Base-by-base conservation (phyloP, 1,140 invertebrate species). In the Neocloeon triangulifer region DNA sequence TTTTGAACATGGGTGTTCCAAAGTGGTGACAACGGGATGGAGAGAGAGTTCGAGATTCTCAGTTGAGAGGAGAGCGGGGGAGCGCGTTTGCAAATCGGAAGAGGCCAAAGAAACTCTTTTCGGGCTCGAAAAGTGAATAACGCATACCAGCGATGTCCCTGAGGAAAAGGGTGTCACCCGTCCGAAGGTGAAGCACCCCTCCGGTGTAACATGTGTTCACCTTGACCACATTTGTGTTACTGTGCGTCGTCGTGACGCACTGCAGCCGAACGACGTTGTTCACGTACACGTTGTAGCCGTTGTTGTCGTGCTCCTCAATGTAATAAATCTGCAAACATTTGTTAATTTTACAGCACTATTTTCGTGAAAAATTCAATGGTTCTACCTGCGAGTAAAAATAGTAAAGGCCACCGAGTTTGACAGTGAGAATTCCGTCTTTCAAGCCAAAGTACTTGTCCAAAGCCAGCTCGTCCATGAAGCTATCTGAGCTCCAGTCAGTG, bases 81-180 rank as follows among this genome's bases (percentile, higher is more conserved):
- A 9, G 10, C 2, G 56, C 49, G 35, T 69, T 64, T n/a, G 62
- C 61, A n/a, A 77, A 49, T 53, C 74, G 76, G 21, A 77, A 59
- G 5, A 77, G 58, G 19, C 76, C 76, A 43, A 79, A 78, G 54
- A 77, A 80, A 40, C 74, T 79, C 46, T 78, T 77, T 29, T 67
- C 66, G 10, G 64, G 59, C 41, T 75, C 61, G 46, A 80, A 68
- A 10, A 78, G 50, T 0, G 68, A 69, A 43, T 69, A 70, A 31
- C 73, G 57, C 33, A 68, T 61, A 4, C 60, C 56, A 21, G 66
- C 67, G 4, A 75, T 59, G 39, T 79, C 76, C 32, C 62, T 59
- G 1, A 81, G 43, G 13, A 64, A 59, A 3, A 81, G 49, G 17
- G 51, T 58, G 45, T 79, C 74, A 15, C 64, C 59, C 19, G 59